These are phyloP conservation scores for Cinclus cinclus DNA, from an alignment of 2,113 vertebrate genomes.

Conservation along the genomic window DNA sequence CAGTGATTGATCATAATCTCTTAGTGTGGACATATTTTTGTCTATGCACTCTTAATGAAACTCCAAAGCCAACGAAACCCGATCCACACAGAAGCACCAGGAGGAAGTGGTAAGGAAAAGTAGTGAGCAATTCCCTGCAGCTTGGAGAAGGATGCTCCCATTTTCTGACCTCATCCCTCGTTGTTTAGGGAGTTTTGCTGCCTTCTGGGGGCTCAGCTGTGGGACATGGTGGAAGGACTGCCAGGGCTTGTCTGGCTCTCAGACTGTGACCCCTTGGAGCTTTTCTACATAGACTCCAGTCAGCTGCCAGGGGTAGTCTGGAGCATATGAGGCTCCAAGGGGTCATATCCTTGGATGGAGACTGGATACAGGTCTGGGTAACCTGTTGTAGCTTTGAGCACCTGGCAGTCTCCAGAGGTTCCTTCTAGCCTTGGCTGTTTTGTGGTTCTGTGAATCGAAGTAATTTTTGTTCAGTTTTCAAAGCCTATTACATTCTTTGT, in stretches of 20 bases:
- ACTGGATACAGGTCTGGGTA: not conserved
- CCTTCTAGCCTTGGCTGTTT: not conserved
- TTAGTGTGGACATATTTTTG: not conserved
- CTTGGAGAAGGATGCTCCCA: not conserved
- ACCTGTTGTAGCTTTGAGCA: not conserved
- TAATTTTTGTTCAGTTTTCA: not conserved
- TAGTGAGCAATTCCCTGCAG: not conserved
- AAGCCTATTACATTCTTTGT: not conserved
- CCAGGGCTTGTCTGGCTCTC: accelerated
- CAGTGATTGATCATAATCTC: not conserved
- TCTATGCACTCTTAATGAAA: not conserved
- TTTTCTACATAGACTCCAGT: not conserved
- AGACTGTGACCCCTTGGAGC: not conserved
- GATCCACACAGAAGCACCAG: not conserved
- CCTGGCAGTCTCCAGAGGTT: not conserved
- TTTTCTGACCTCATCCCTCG: not conserved
- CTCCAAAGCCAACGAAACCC: not conserved
- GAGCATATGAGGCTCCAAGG: not conserved
- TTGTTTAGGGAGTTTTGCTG: not conserved
- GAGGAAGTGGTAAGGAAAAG: not conserved
- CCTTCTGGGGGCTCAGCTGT: not conserved
- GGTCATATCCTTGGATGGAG: not conserved
- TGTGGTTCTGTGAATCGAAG: not conserved
- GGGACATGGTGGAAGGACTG: not conserved
- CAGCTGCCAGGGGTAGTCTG: not conserved